Evolutionary conservation across 2,797 vertebrate genomes (phyloP), one percentile per base, ranked within the genome.

Genomic region (Tauraco hartlaubi): DNA sequence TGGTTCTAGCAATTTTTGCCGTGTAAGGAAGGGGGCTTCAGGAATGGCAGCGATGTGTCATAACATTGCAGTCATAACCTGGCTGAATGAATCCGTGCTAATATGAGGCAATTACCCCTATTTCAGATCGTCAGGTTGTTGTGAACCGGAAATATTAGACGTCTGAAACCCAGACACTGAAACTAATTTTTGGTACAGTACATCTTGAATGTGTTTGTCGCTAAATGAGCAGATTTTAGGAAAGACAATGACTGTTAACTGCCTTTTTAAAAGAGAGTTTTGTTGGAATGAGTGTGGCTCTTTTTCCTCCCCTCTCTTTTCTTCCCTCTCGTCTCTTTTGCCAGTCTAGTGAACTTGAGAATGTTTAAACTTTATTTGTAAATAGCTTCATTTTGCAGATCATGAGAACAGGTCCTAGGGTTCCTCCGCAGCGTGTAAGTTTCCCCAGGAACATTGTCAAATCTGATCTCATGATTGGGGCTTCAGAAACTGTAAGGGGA

Each of bases 391-490:
- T 62, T 59, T 59, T 80, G 25, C 43, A 75, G 37, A n/a, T 26
- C 21, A 25, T 49, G 35, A 43, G 46, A 49, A 44, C 2, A 8
- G 15, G 11, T 33, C 28, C 23, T 44, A 33, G n/a, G 44, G 31
- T 77, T 48, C 61, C 51, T 86, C 35, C 69, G 51, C 41, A 62
- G 5, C 2, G 0, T 17, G 25, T 39, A 21, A 35, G 15, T 61
- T n/a, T 35, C 46, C 28, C 19, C 61, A 35, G 16, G 39, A 71
- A 31, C 4, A 3, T 21, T 49, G 12, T 68, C 67, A 54, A 25
- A 39, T 7, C 3, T 3, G 18, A 12, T 59, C 37, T 79, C 13
- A 9, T 1, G 2, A 3, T 21, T 1, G 0, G 20, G 39, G n/a
- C 39, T 64, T 80, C 25, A n/a, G 52, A 58, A 79, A 22, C 29